These are phyloP conservation scores for Hypothenemus hampei DNA, from an alignment of 1,140 invertebrate genomes.

Conservation along the genomic window DNA sequence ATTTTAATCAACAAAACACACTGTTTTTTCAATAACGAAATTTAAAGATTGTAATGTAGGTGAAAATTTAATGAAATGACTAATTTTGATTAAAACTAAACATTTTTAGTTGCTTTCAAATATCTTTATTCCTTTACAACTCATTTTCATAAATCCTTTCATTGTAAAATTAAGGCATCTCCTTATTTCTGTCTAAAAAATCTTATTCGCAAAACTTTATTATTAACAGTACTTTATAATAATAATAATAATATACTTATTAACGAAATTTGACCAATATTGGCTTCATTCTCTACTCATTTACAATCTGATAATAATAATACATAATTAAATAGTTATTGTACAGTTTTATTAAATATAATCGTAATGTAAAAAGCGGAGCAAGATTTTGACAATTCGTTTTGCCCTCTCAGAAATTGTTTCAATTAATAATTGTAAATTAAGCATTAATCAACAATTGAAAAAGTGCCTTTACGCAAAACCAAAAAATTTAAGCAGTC, in stretches of 20 bases:
- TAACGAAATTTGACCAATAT: slow-evolving; percentile 10
- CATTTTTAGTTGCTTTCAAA: slow-evolving; percentile 5
- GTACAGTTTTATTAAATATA: slow-evolving; percentile 3
- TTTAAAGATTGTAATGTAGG: too few species aligned
- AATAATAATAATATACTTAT: slow-evolving; percentile 17
- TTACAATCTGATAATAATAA: too few species aligned
- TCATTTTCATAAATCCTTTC: slow-evolving; percentile 9
- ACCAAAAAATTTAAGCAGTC: slow-evolving; percentile 25
- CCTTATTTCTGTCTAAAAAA: slow-evolving; percentile 16
- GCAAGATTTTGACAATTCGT: not conserved
- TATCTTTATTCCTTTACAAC: slow-evolving; percentile 7
- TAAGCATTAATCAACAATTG: not conserved
- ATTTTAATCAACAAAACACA: too few species aligned
- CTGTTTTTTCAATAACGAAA: too few species aligned
- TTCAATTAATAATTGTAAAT: not conserved
- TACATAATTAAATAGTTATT: slow-evolving; percentile 18
- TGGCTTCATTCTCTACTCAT: slow-evolving; percentile 13
- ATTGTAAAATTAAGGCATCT: slow-evolving; percentile 26
- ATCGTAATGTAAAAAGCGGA: not conserved
- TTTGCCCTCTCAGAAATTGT: not conserved
- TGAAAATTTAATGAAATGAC: too few species aligned
- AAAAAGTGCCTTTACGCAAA: slow-evolving; percentile 17
- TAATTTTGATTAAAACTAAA: too few species aligned
- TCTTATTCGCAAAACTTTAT: slow-evolving; percentile 16
- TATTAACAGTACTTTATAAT: too few species aligned